Evolutionary conservation across 2,888 invertebrate species (phyloP).

Genomic region (Gymnocheta viridis): DNA sequence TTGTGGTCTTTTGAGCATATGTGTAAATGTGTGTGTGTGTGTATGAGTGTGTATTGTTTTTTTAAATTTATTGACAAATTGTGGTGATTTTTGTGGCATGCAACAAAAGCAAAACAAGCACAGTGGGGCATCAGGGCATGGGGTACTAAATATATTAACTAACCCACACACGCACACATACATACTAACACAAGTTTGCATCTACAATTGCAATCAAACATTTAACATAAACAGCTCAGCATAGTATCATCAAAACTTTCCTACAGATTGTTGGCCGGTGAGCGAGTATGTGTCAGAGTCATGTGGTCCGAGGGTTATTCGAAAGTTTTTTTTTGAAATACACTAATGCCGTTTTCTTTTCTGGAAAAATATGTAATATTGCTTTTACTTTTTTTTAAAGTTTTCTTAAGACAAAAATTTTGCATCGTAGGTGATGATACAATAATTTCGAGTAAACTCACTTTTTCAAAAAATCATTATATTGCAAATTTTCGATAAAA

Average conservation of each 20-base stretch:
- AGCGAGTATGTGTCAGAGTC: background rate
- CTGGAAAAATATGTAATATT: no score
- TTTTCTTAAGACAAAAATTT: no score
- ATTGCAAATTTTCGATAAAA: no score
- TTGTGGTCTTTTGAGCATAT: conserved; percentile 47
- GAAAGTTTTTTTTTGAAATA: conserved; percentile 4
- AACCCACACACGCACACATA: conserved; percentile 32
- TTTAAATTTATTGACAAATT: conserved; percentile 80
- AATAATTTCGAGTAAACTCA: no score
- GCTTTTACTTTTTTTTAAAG: no score
- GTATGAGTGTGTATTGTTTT: conserved; percentile 68
- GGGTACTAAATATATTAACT: conserved; percentile 62
- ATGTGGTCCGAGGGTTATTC: background rate
- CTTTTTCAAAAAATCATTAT: no score
- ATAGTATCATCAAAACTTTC: conserved; percentile 24
- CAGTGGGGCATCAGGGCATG: conserved; percentile 71
- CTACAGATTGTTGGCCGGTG: background rate
- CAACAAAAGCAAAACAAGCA: conserved; percentile 69
- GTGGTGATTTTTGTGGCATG: conserved; percentile 80
- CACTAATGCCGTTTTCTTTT: no score
- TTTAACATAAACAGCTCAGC: conserved; percentile 53
- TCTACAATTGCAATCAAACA: conserved; percentile 62
- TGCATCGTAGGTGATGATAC: no score
- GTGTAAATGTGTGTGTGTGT: background rate
- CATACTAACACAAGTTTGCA: background rate